These are phyloP conservation scores for Sander vitreus DNA, from an alignment of 2,113 vertebrate genomes.

Conservation along the genomic window DNA sequence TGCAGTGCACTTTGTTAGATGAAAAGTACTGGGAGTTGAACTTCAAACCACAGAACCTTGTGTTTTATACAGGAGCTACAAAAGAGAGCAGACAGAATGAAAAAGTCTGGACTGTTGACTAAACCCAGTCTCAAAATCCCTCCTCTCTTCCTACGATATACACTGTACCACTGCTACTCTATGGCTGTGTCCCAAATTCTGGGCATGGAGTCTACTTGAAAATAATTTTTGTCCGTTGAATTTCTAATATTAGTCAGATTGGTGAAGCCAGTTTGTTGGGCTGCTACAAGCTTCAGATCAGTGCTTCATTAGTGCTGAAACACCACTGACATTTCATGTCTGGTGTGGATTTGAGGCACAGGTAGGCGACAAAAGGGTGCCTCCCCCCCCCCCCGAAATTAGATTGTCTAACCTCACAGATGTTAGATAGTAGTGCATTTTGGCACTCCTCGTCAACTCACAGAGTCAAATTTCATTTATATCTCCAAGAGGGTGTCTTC, in stretches of 20 bases:
- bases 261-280: neutral
- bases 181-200: neutral
- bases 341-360: neutral
- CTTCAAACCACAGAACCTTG: neutral
- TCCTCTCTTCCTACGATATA: neutral
- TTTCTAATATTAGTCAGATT: neutral
- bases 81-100: slow-evolving; percentile 1
- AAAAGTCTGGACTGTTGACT: neutral
- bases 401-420: neutral
- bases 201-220: neutral
- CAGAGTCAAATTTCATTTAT: neutral
- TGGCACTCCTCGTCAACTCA: neutral
- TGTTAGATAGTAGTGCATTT: no score
- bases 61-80: neutral
- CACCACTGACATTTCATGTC: neutral
- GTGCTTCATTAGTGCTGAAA: neutral
- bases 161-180: neutral
- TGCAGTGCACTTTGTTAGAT: neutral
- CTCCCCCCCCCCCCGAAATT: neutral
- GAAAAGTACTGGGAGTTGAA: slow-evolving; percentile 1
- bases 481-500: neutral
- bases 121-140: neutral
- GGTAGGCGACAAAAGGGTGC: neutral
- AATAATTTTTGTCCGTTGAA: no score
- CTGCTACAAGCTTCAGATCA: slow-evolving; percentile 1